Conservation (phyloP, 2,888 invertebrate species). For the Heliconius erato region DNA sequence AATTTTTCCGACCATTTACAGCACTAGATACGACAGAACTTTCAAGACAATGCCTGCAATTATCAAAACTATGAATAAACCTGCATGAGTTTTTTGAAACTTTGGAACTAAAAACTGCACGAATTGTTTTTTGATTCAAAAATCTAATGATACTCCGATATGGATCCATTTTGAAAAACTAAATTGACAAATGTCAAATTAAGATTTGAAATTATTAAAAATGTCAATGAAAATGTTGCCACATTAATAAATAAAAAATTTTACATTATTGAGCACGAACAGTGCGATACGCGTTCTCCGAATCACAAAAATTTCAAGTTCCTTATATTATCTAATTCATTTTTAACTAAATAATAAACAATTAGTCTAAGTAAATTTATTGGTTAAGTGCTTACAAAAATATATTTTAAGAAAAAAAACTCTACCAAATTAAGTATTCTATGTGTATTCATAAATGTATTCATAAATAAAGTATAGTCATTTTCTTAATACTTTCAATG, state of each 20-base stretch:
- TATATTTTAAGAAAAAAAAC: too few species aligned
- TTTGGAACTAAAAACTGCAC: slow-evolving; percentile 80
- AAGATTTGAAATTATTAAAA: slow-evolving; percentile 32
- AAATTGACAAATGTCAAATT: slow-evolving; percentile 43
- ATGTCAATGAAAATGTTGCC: slow-evolving; percentile 30
- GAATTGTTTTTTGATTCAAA: slow-evolving; percentile 85
- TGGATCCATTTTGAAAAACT: slow-evolving; percentile 84
- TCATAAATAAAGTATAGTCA: too few species aligned
- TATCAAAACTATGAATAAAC: slow-evolving; percentile 82
- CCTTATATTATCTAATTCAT: too few species aligned
- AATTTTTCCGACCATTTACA: slow-evolving; percentile 71
- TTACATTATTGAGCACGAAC: too few species aligned
- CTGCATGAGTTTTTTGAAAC: slow-evolving; percentile 81
- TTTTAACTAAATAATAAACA: too few species aligned
- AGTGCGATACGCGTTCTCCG: too few species aligned
- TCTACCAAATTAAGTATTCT: too few species aligned
- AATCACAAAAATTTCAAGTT: too few species aligned
- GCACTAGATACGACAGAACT: slow-evolving; percentile 68
- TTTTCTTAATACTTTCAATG: too few species aligned
- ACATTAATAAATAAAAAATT: not conserved
- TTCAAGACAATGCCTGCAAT: slow-evolving; percentile 73
- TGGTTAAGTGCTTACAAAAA: too few species aligned
- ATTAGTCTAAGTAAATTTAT: too few species aligned
- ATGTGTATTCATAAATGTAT: too few species aligned
- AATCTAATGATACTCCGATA: slow-evolving; percentile 87